A percentile compares a stretch with the other conserved stretches of the same genome.
These are phyloP conservation scores for Hydrozoanthus tunicans DNA, from an alignment of 64 coral and sea anemone genomes.

Conservation along the genomic window DNA sequence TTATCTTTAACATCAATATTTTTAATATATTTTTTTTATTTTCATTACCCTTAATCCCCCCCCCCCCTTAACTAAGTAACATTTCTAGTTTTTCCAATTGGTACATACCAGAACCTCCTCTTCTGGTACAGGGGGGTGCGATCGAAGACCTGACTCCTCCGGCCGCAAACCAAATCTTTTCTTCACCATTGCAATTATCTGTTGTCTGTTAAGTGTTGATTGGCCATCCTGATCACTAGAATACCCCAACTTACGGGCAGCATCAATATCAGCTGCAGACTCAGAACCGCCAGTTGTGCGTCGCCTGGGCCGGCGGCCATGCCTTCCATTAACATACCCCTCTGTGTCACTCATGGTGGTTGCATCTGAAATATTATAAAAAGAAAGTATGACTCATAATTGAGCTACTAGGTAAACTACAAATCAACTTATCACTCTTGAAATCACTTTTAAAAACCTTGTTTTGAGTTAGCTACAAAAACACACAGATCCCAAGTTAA, in stretches of 20 bases:
- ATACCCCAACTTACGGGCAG: slow-evolving; percentile 71
- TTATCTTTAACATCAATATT: too few species aligned
- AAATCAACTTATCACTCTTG: background rate
- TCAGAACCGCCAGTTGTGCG: slow-evolving; percentile 88
- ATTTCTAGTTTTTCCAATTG: too few species aligned
- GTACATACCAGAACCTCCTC: slow-evolving; percentile 56
- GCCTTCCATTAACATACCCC: slow-evolving; percentile 58
- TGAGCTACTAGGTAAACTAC: background rate
- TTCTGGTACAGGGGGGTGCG: slow-evolving; percentile 57
- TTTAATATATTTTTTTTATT: background rate
- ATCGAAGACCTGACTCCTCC: slow-evolving; percentile 31
- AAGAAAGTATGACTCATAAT: background rate
- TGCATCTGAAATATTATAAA: slow-evolving; percentile 55
- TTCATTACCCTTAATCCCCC: background rate
- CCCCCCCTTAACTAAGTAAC: too few species aligned
- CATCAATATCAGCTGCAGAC: slow-evolving; percentile 62
- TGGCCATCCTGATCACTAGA: slow-evolving; percentile 78
- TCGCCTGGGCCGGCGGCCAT: slow-evolving; percentile 63
- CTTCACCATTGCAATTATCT: slow-evolving; percentile 93
- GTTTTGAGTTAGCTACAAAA: too few species aligned
- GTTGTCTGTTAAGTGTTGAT: slow-evolving; percentile 76
- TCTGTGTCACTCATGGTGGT: slow-evolving; percentile 90
- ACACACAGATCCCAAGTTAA: too few species aligned
- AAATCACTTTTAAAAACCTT: background rate
- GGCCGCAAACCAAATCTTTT: slow-evolving; percentile 89